Conservation (phyloP, 2,888 invertebrate species). For the Embidobia sp. region DNA sequence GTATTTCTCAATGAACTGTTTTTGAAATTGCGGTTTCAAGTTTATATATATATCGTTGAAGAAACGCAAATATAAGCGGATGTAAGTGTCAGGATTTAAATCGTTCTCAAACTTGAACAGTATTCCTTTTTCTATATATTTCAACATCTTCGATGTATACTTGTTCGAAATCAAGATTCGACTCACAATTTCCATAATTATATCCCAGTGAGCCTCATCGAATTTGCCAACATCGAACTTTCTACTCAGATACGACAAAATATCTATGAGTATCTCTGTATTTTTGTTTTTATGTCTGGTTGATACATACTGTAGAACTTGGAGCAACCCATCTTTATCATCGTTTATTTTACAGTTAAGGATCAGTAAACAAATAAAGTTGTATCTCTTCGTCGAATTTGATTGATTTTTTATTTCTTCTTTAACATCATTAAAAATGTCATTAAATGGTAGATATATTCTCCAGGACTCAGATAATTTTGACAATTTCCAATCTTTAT, state of each 20-base stretch:
- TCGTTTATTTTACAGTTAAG: constrained; percentile 75
- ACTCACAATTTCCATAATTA: constrained; percentile 71
- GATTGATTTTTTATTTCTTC: constrained; percentile 66
- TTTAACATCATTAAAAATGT: constrained; percentile 70
- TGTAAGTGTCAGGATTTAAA: constrained; percentile 15
- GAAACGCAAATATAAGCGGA: background rate
- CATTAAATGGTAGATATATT: constrained; percentile 70
- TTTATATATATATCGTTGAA: too few species aligned
- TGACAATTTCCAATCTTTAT: background rate
- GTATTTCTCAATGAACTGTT: constrained; percentile 44
- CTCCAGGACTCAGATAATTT: constrained; percentile 66
- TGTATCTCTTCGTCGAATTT: constrained; percentile 49
- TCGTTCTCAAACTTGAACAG: constrained; percentile 62
- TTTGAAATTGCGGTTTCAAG: background rate
- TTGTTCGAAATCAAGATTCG: constrained; percentile 45
- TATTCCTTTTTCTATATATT: constrained; percentile 55
- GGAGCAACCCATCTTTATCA: constrained; percentile 70
- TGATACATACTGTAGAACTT: constrained; percentile 70
- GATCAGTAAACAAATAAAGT: constrained; percentile 71
- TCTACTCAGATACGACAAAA: too few species aligned
- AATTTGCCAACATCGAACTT: constrained; percentile 68
- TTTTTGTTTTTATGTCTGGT: constrained; percentile 76
- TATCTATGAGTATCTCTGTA: constrained; percentile 41
- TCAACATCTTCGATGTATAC: too few species aligned
- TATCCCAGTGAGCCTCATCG: constrained; percentile 70